Percentiles rank a stretch among this genome's conserved stretches.
These are phyloP conservation scores for Amphipoea lucens DNA, from an alignment of 2,888 invertebrate genomes.

Conservation along the genomic window DNA sequence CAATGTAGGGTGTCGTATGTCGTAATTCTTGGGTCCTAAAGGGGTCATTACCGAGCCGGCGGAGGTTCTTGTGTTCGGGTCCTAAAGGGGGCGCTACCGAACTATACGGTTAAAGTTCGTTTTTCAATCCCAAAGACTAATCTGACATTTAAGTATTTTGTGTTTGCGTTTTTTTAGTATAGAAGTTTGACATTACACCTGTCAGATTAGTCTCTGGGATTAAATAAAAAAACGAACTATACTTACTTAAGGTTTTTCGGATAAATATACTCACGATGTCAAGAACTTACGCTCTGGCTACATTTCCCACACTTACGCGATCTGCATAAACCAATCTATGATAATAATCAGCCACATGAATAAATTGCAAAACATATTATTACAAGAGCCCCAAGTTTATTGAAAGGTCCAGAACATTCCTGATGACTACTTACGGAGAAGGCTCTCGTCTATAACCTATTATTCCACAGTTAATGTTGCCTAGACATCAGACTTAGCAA, in stretches of 20 bases:
- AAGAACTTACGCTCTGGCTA: background rate
- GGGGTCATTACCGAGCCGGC: too few relatives aligned
- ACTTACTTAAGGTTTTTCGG: background rate
- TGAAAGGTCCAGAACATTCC: conserved; percentile 31
- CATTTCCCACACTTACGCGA: conserved; percentile 21
- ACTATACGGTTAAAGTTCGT: too few relatives aligned
- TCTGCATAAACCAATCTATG: conserved; percentile 15
- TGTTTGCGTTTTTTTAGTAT: too few relatives aligned
- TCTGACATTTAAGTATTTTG: too few relatives aligned
- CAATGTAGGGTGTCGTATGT: too few relatives aligned
- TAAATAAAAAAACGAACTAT: too few relatives aligned
- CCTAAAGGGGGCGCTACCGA: too few relatives aligned
- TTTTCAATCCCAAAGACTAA: too few relatives aligned
- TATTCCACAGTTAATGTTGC: conserved; percentile 50
- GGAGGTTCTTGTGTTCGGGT: too few relatives aligned
- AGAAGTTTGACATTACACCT: too few relatives aligned
- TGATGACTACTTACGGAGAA: conserved; percentile 26
- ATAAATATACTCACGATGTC: background rate
- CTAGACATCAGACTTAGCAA: conserved; percentile 42
- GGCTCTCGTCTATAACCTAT: conserved; percentile 26
- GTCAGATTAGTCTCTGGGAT: too few relatives aligned
- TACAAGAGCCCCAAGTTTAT: conserved; percentile 27
- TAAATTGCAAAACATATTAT: conserved; percentile 36
- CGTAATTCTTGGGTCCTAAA: too few relatives aligned
- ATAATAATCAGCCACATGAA: conserved; percentile 26